A percentile compares a stretch with the other conserved stretches of the same genome.
Conservation (phyloP, 2,888 invertebrate genomes). For the Lepeophtheirus nordmannii region DNA sequence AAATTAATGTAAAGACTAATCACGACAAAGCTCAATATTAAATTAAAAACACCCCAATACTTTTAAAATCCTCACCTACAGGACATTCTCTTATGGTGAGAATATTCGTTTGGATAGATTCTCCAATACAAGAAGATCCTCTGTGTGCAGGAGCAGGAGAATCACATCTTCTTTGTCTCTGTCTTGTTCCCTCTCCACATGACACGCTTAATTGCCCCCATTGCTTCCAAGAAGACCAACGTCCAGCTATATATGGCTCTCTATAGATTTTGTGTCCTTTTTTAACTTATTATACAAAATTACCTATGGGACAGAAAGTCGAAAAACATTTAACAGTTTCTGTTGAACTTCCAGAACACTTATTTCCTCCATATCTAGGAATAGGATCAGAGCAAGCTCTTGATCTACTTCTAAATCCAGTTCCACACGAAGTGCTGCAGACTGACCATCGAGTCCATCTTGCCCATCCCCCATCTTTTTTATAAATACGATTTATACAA, state of each 20-base stretch:
- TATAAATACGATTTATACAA: background rate
- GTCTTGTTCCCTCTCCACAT: background rate
- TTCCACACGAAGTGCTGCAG: background rate
- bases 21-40: no score
- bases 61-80: background rate
- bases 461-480: background rate
- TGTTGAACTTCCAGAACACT: background rate
- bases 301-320: conserved; percentile 1
- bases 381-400: conserved; percentile 1
- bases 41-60: no score
- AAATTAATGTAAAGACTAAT: no score
- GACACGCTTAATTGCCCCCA: background rate
- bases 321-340: background rate
- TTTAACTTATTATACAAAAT: background rate
- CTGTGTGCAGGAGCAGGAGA: background rate
- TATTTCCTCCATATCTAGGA: background rate
- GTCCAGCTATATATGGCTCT: background rate
- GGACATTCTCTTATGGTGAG: background rate
- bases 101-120: background rate
- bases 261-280: background rate
- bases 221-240: background rate
- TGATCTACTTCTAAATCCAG: background rate
- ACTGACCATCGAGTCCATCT: background rate
- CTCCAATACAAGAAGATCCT: background rate
- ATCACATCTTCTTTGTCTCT: background rate